Percentiles rank a stretch among this genome's conserved stretches.
Evolutionary conservation across 2,888 invertebrate genomes (phyloP).

Genomic region (Agrochola litura): DNA sequence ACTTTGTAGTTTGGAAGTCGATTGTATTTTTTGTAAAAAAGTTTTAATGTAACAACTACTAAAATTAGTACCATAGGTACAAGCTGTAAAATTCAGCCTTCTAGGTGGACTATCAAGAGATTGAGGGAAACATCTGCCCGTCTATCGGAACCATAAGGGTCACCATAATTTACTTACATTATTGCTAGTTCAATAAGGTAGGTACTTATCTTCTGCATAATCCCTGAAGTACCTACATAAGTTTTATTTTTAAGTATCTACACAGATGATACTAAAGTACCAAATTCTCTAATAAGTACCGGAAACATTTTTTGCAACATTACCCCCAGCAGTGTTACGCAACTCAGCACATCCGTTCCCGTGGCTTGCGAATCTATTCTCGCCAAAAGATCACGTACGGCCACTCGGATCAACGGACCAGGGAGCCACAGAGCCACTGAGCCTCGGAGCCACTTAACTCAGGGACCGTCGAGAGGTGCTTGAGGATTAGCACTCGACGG

Average conservation of each 20-base stretch:
- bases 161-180: not conserved
- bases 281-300: slow-evolving; percentile 24
- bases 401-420: slow-evolving; percentile 64
- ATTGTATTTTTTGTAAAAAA: too few species aligned
- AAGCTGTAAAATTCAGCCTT: too few species aligned
- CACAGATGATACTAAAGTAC: not conserved
- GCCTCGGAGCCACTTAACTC: slow-evolving; percentile 70
- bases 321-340: slow-evolving; percentile 65
- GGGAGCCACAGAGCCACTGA: slow-evolving; percentile 60
- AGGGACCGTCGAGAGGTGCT: slow-evolving; percentile 64
- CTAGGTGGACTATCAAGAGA: too few species aligned
- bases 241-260: not conserved
- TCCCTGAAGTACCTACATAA: not conserved
- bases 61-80: too few species aligned
- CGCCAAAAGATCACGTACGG: slow-evolving; percentile 79
- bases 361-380: slow-evolving; percentile 71
- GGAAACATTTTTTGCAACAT: slow-evolving; percentile 59
- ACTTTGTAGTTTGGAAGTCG: too few species aligned
- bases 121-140: not conserved
- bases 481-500: slow-evolving; percentile 65
- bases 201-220: not conserved
- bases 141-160: too few species aligned
- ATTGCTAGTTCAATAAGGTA: not conserved
- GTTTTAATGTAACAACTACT: too few species aligned
- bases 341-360: slow-evolving; percentile 83